Conservation (phyloP, 2,888 invertebrate species). For the Dyspetes luteomarginatus region DNA sequence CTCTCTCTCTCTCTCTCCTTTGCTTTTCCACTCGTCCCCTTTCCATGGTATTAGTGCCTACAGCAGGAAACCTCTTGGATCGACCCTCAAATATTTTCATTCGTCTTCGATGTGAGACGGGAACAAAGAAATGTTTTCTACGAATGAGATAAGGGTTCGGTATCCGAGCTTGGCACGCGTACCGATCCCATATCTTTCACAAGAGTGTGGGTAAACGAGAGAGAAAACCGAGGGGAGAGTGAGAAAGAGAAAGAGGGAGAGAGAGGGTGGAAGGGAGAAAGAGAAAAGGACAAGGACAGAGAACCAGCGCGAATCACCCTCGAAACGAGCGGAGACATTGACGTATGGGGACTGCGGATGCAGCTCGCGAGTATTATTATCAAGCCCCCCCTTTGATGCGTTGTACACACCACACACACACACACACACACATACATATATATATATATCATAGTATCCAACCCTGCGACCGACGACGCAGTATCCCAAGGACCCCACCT, state of each 20-base stretch:
- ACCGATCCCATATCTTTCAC: conserved; percentile 10
- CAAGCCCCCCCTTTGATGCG: conserved; percentile 47
- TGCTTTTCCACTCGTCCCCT: neutral
- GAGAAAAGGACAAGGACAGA: neutral
- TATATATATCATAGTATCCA: conserved; percentile 25
- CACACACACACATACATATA: neutral
- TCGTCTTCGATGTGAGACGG: conserved; percentile 15
- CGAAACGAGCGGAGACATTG: conserved; percentile 64
- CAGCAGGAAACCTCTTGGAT: conserved; percentile 24
- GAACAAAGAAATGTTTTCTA: conserved; percentile 56
- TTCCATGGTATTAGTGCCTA: conserved; percentile 10
- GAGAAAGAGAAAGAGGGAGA: conserved; percentile 12
- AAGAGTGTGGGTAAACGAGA: no score
- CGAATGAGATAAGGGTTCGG: conserved; percentile 54
- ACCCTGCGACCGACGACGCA: conserved; percentile 50
- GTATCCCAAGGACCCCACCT: conserved; percentile 29
- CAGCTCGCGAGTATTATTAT: conserved; percentile 57
- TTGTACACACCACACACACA: conserved; percentile 23
- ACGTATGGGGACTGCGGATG: conserved; percentile 65
- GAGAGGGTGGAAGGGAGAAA: conserved; percentile 18
- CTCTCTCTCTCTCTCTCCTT: neutral
- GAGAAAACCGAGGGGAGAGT: no score
- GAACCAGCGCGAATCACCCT: conserved; percentile 39
- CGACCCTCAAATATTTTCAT: conserved; percentile 56
- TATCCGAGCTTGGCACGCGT: conserved; percentile 41